phyloP scores from a whole-genome alignment of 2,113 vertebrate species.

The Herpetotheres cachinnans region DNA sequence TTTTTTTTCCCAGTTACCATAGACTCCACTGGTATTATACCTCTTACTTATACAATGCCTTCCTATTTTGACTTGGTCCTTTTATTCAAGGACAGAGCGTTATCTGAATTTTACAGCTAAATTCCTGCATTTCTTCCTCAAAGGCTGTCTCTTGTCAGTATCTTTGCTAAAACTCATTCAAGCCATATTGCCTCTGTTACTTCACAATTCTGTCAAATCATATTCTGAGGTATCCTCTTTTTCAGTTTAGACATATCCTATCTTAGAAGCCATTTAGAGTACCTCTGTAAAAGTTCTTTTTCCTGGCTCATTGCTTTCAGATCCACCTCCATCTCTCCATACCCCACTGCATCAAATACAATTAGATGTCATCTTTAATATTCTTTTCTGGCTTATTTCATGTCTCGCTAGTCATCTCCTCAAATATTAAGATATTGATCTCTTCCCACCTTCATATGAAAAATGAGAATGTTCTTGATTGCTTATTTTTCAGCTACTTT shows the following conservation, averaged over 20 bases:
- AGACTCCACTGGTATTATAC: background rate
- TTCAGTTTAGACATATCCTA: background rate
- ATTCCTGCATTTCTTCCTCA: background rate
- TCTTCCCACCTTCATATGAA: background rate
- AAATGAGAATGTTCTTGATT: background rate
- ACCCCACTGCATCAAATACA: background rate
- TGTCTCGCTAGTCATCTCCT: background rate
- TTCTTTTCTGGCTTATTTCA: slow-evolving; percentile 2
- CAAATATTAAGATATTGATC: background rate
- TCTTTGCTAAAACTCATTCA: background rate
- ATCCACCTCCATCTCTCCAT: background rate
- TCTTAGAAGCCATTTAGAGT: background rate
- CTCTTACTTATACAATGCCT: background rate
- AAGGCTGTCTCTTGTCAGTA: background rate
- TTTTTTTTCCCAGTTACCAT: background rate
- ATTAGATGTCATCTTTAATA: slow-evolving; percentile 19
- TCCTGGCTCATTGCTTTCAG: slow-evolving; percentile 4
- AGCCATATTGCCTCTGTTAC: background rate
- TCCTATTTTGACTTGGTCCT: background rate
- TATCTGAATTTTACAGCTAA: background rate
- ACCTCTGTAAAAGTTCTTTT: background rate
- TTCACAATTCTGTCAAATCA: background rate
- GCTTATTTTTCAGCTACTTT: background rate
- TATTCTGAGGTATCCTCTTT: background rate
- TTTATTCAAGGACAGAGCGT: background rate